Base-by-base conservation (phyloP, 2,888 invertebrate species). In the Panzeria rudis region DNA sequence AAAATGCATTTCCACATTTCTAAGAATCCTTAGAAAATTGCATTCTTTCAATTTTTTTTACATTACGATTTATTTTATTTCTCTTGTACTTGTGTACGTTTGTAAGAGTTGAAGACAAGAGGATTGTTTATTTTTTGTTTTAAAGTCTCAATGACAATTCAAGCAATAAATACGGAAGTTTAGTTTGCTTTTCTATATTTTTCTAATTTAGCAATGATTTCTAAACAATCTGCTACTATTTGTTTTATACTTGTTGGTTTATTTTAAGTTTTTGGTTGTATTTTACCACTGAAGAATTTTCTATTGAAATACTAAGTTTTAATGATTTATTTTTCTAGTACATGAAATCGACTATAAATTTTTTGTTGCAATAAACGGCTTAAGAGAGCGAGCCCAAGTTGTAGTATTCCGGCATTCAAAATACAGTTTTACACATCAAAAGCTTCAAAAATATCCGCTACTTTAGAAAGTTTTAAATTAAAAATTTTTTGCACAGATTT, bases 161-260 rank as follows among this genome's bases (percentile, higher is more conserved):
- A 56, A 75, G 75, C 79, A 78, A 75, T 64, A 80, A 84, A 79
- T 71, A 69, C 64, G 80, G 75, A 75, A 75, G 73, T 78, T 69
- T 29, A 61, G 50, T 23, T 64, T 54, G 44, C 44, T 62, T 75
- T 61, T 64, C 44, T 38, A 17, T 83, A 54, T 54, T 68, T 56
- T 38, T 80, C 71, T 54, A 64, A 80, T 64, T 79, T 64, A 32
- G 56, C 52, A 69, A 52, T 71, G 41, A 32, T 32, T 80, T 80
- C 69, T 59, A 84, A 84, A 80, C 84, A 80, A 84, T 62, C 69
- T 83, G 79, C 62, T 75, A 50, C 59, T 61, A 50, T 75, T 61
- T 80, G 59, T 38, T 64, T 61, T 66, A 9, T 41, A 5, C 66
- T 52, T 73, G 59, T 56, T 61, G 25, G 25, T 68, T 59, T 59